These are phyloP conservation scores for Machaerirhynchus nigripectus DNA, from an alignment of 2,113 vertebrate genomes.

Conservation along the genomic window DNA sequence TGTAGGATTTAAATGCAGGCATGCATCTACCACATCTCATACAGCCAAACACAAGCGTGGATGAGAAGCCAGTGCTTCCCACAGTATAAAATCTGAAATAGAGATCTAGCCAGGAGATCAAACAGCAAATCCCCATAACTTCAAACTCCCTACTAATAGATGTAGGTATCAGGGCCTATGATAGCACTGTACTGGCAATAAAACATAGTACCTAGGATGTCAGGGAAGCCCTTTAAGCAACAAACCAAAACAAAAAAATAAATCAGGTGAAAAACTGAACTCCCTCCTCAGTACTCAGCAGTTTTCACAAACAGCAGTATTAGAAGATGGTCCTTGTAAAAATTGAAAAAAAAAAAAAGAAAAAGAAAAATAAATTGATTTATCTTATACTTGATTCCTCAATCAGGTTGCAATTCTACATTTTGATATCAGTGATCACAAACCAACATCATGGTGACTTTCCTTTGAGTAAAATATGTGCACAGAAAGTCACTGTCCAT, in stretches of 20 bases:
- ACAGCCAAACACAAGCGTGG: not conserved
- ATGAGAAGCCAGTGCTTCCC: not conserved
- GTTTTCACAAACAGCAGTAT: not conserved
- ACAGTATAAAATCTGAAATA: not conserved
- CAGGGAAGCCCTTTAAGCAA: not conserved
- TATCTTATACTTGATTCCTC: not conserved
- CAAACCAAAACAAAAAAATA: not conserved
- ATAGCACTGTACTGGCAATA: not conserved
- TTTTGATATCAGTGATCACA: not conserved
- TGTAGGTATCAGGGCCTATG: not conserved
- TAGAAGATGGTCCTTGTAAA: not conserved
- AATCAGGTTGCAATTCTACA: not conserved
- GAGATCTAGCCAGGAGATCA: not conserved
- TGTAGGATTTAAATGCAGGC: not conserved
- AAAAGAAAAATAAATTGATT: fast-evolving
- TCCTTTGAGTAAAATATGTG: not conserved
- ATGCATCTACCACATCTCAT: not conserved
- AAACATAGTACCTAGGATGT: not conserved
- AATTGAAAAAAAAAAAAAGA: not conserved
- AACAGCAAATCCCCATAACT: not conserved
- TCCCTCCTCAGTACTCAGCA: not conserved
- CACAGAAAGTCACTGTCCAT: not conserved
- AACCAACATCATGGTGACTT: not conserved
- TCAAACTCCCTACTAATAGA: not conserved
- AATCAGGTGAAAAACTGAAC: not conserved